Base-by-base conservation (phyloP, 2,888 invertebrate genomes). In the Drosophila trichaetosa region DNA sequence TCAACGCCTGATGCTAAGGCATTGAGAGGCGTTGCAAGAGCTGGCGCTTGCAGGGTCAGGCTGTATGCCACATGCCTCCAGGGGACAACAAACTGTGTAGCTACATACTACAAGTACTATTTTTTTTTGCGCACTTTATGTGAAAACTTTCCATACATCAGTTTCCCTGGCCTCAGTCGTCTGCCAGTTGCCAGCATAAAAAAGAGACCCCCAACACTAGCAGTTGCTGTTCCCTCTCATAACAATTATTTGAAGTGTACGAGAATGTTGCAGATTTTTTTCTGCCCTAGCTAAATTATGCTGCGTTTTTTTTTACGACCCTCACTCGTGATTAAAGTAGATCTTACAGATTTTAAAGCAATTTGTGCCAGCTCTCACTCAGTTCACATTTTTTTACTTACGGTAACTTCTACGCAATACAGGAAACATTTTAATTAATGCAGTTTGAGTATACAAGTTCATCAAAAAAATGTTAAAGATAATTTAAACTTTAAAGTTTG, bases 171-270 rank as follows among this genome's bases (percentile, higher is more conserved):
- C 40, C 56, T 71, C 40, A 49, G 33, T 33, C 40, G 67, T 33
- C 46, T 54, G 38, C 40, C 49, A 10, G 46, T 54, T 34, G 42
- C 48, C 46, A 24, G 46, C 51, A 34, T 24, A 42, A 51, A 49
- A 54, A 57, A 27, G 31, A 59, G 54, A 40, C 33, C 38, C 38
- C 48, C 27, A 53, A 67, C 56, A 69, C 66, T 67, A 56, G 38
- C 24, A 63, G 31, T 56, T 46, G 64, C 67, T 68, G 38, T 51
- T 63, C 42, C 51, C 64, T 52, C 53, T 38, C 71, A 62, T 57
- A 79, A 77, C 77, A 76, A 84, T 80, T 84, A 82, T 79, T 74
- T 65, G 59, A 73, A 76, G 73, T 76, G 79, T 42, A 31, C 21
- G 31, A 42, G 57, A 61, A 61, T 61, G 60, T 54, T 70, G 66